Base-by-base conservation (phyloP, 2,888 invertebrate genomes). In the Euplexia lucipara region DNA sequence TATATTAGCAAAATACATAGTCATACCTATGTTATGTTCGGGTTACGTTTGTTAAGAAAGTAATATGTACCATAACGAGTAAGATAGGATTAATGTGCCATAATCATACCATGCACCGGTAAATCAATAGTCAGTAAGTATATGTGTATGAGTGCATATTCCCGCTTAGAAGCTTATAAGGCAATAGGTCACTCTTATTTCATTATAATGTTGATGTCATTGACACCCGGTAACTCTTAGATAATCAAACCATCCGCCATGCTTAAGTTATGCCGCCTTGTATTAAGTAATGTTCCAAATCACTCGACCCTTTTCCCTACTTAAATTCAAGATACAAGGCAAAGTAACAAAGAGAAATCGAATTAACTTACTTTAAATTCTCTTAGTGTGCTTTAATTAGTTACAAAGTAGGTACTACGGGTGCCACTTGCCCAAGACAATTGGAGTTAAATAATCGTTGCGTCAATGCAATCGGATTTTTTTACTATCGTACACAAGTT, bases 151-250 rank as follows among this genome's bases (percentile, higher is more conserved):
- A n/a, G n/a, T n/a, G n/a, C n/a, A n/a, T 35, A 44, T 60, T 77
- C 54, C 66, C 68, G 70, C 69, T 68, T 67, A 47, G 63, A 78
- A 72, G 57, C 76, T 81, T 67, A 66, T 75, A 86, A 83, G 81
- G 83, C 79, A 79, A 81, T 75, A 73, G 77, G 83, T 85, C 79
- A 78, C 63, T 82, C 78, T 75, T 68, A 73, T 75, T 79, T 81
- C 70, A 79, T 75, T 83, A 73, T 77, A 73, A 69, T 66, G 64
- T 77, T 71, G 63, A 78, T 84, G 81, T 82, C 83, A 83, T 79
- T 85, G 84, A 81, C 83, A 79, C 60, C 70, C 61, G 49, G 45
- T 62, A 74, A 59, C 61, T 75, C 65, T 76, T 74, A 77, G 75
- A 80, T 80, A 80, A 79, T 75, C 77, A 54, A 60, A 62, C 57